Percentiles rank a stretch among this genome's conserved stretches.
Evolutionary conservation across 2,113 vertebrate species (phyloP).

Genomic region (Mastomys natalensis): DNA sequence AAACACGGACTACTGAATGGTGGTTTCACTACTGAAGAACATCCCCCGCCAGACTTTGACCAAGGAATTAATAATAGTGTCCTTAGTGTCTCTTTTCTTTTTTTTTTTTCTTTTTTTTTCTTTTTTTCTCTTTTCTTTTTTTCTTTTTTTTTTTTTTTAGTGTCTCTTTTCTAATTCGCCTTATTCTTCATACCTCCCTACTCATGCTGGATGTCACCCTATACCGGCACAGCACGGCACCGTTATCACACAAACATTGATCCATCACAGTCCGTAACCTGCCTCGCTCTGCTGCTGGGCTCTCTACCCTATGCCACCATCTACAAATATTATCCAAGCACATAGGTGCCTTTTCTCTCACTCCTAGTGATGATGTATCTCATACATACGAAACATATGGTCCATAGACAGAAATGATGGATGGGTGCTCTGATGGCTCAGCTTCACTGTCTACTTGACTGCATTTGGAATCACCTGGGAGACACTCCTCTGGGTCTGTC

Average conservation of each 20-base stretch:
- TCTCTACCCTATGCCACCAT: not conserved
- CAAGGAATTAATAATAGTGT: conserved; percentile 9
- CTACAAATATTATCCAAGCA: not conserved
- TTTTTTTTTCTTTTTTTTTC: too few relatives aligned
- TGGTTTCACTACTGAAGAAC: not conserved
- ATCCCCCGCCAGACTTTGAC: not conserved
- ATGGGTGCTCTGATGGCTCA: not conserved
- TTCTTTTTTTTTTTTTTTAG: not conserved
- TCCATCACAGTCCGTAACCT: not conserved
- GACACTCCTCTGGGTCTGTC: not conserved
- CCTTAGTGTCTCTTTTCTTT: not conserved
- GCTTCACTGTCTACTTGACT: not conserved
- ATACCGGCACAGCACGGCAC: too few relatives aligned
- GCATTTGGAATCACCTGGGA: not conserved
- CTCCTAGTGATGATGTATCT: not conserved
- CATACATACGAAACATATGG: too few relatives aligned
- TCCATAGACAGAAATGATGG: not conserved
- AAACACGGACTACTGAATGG: not conserved
- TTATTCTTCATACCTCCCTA: not conserved
- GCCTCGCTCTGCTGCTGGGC: not conserved
- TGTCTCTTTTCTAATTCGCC: not conserved
- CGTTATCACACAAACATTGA: not conserved
- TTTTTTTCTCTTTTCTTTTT: too few relatives aligned
- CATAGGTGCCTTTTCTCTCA: not conserved
- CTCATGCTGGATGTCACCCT: not conserved